phyloP scores from a whole-genome alignment of 2,113 vertebrate genomes.

The Datnioides undecimradiatus region DNA sequence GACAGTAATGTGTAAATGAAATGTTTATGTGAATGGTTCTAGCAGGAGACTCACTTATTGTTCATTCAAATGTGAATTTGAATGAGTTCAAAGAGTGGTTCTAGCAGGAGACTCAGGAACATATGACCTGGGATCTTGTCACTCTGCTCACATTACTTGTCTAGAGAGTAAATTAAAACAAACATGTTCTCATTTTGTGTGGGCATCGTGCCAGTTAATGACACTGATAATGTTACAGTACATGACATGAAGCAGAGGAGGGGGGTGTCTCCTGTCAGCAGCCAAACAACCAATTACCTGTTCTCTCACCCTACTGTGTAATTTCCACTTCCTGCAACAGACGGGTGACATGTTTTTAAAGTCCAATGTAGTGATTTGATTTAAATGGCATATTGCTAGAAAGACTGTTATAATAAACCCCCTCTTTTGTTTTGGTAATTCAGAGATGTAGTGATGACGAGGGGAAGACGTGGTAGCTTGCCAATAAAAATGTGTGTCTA shows the following conservation, averaged over 20 bases:
- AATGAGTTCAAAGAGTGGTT: too few relatives aligned
- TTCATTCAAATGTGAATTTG: neutral
- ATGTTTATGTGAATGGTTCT: too few relatives aligned
- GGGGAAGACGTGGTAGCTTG: neutral
- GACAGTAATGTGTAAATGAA: neutral
- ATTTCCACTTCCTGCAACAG: conserved; percentile 71
- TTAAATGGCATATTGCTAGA: conserved; percentile 49
- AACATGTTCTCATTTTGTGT: neutral
- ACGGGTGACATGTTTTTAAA: conserved; percentile 66
- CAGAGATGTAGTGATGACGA: conserved; percentile 27
- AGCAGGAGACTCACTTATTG: neutral
- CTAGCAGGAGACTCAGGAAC: neutral
- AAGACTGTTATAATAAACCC: conserved; percentile 43
- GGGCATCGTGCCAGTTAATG: neutral
- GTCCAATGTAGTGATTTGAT: conserved; percentile 65
- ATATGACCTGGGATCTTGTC: neutral
- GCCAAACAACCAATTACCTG: conserved; percentile 37
- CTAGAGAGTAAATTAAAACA: neutral
- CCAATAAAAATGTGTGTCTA: conserved; percentile 20
- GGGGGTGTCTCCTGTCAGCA: conserved; percentile 29
- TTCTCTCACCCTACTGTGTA: conserved; percentile 44
- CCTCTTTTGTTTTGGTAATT: conserved; percentile 41
- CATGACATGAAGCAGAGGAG: conserved; percentile 1
- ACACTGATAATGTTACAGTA: neutral
- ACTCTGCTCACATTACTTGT: neutral